Base-by-base conservation (phyloP, 2,888 invertebrate species). In the Mantis religiosa region DNA sequence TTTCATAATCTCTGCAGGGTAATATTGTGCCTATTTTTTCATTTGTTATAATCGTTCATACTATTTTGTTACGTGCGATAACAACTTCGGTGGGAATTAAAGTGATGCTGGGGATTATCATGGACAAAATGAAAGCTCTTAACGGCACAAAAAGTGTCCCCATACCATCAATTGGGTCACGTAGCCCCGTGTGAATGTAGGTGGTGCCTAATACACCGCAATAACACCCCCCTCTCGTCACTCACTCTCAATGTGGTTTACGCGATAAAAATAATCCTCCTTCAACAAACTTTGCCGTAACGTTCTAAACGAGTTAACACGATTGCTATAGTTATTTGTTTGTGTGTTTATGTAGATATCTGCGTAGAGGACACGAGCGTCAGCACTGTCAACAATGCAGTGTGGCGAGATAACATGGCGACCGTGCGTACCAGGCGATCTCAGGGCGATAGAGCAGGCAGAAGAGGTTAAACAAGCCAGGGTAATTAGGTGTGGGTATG, bases 401-500 rank as follows among this genome's bases (percentile, higher is more conserved):
- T 81, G 86, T 86, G 86, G 85, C 8, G 85, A 47, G 85, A 85
- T 85, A 85, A 85, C 85, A 85, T 85, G 85, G 85, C 85, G 85
- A 47, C 86, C 87, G 15, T 28, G 82, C 82, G 54, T 83, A 54
- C 47, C 41, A 81, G 28, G 82, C 85, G 88, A 88, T 88, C 82
- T 82, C 41, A 85, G 85, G 84, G 71, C 82, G 88, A 88, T 88
- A 88, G 88, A 47, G 88, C 88, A 88, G 88, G 88, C 84, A 84
- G 85, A 71, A 71, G 54, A 20, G 54, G 54, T 71, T 71, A 71
- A 71, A 71, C 54, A 71, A 71, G 54, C 54, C 54, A 71, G 54
- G 54, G 54, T 71, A 71, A 71, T 71, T 71, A 71, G 54, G 54
- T 71, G 54, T 71, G 54, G 20, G 54, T 30, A 4, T 30, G 30